phyloP scores from a whole-genome alignment of 2,888 invertebrate genomes.

The Brachylomia viminalis region DNA sequence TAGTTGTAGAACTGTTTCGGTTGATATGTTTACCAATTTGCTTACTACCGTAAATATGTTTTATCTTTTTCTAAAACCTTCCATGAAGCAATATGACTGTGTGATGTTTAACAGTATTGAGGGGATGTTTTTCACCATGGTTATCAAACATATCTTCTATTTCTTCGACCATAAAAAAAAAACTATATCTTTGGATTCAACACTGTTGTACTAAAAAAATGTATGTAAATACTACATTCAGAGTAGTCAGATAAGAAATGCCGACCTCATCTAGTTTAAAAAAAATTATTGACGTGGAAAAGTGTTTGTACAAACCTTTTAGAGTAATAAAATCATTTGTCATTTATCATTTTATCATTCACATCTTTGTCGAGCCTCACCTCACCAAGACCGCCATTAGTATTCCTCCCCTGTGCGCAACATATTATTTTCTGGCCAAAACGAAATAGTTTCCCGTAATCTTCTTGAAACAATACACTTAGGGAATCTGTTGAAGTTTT shows the following conservation, averaged over 20 bases:
- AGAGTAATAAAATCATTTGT: too few species aligned
- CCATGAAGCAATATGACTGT: too few species aligned
- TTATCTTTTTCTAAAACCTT: neutral
- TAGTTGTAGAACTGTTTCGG: neutral
- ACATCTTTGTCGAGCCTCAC: conserved; percentile 42
- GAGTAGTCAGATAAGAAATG: too few species aligned
- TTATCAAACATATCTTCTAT: neutral
- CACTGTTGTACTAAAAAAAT: neutral
- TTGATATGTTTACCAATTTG: neutral
- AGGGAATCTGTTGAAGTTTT: conserved; percentile 61
- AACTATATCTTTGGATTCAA: neutral
- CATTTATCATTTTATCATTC: conserved; percentile 27
- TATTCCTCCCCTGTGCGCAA: conserved; percentile 55
- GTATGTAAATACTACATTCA: conserved; percentile 14
- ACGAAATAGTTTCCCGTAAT: conserved; percentile 61
- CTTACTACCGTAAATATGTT: neutral
- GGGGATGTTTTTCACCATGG: neutral
- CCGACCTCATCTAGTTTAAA: too few species aligned
- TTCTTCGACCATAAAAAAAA: neutral
- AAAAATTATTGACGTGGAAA: too few species aligned
- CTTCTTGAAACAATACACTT: conserved; percentile 64
- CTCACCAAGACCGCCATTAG: conserved; percentile 44
- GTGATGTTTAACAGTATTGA: neutral
- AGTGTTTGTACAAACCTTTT: too few species aligned
- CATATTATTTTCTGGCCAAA: conserved; percentile 63